Conservation (phyloP, 2,113 vertebrate species). For the Pseudonaja textilis region DNA sequence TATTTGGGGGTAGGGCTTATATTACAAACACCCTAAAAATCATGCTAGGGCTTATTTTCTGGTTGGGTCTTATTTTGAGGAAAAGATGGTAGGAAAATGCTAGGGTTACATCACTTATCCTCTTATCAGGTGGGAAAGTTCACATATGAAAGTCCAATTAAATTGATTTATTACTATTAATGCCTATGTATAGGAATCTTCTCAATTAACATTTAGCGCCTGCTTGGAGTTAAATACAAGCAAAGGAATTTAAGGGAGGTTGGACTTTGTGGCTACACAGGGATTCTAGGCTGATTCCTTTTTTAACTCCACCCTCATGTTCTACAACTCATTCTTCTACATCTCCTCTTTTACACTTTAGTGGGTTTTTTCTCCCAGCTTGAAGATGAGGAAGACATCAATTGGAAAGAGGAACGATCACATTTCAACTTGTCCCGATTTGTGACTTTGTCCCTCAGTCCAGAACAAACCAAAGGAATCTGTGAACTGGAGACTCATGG, state of each 20-base stretch:
- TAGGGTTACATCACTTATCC: background rate
- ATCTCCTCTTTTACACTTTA: too few relatives aligned
- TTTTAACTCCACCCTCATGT: background rate
- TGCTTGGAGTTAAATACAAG: background rate
- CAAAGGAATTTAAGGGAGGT: background rate
- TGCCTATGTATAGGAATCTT: background rate
- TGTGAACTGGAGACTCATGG: conserved; percentile 2
- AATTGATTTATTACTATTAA: background rate
- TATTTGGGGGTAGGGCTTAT: too few relatives aligned
- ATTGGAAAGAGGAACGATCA: conserved; percentile 36
- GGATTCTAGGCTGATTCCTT: background rate
- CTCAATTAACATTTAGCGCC: background rate
- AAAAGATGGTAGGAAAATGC: background rate
- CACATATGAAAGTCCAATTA: background rate
- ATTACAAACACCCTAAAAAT: too few relatives aligned
- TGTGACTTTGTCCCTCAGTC: conserved; percentile 40
- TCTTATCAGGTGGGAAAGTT: background rate
- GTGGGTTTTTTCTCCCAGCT: conserved; percentile 31
- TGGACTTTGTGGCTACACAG: background rate
- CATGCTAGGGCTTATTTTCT: too few relatives aligned
- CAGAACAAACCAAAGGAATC: background rate
- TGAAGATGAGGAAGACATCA: conserved; percentile 49
- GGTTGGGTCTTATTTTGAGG: too few relatives aligned
- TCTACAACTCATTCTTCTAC: background rate
- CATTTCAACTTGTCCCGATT: conserved; percentile 47